Base-by-base conservation (phyloP, 2,888 invertebrate species). In the Cataglyphis albicans region DNA sequence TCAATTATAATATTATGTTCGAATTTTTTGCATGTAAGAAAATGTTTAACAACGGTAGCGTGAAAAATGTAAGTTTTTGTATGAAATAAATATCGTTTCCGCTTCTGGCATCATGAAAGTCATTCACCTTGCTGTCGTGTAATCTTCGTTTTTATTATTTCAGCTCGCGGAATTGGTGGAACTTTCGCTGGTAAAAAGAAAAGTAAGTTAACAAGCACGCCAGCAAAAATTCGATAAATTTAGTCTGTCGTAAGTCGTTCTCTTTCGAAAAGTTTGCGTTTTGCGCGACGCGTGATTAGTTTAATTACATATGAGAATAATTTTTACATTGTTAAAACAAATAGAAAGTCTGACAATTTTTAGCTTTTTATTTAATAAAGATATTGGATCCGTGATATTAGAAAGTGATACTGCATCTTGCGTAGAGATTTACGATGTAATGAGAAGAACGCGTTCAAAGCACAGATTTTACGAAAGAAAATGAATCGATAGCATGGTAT, bases 131-230 rank as follows among this genome's bases (percentile, higher is more conserved):
- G 21, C 32, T 41, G 38, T 52, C 25, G 57, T 48, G 55, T 55
- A 72, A 70, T 44, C 25, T 29, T 57, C 12, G 25, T 41, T 65
- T 72, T 80, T 83, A 68, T 63, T 78, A 72, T 67, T 76, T 76
- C 61, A 83, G 48, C 57, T 81, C 44, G 63, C 55, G 38, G 21
- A 25, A 63, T 55, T 32, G 35, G 32, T 75, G 82, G 84, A 76
- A 87, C 84, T 89, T 89, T 87, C 87, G 86, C 72, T 25, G 74
- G 72, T 86, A 86, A 86, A 65, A 81, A 85, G 21, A 82, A 85
- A 85, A 44, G 81, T 72, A 59, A 70, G 73, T 67, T 68, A 52
- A n/a, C 6, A 52, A 81, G 57, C 57, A 29, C 18, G 61, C 63
- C 81, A 87, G 83, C 73, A 87, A 86, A 81, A 86, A 84, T 76